Evolutionary conservation across 2,113 vertebrate genomes (phyloP).

Genomic region (Gadus chalcogrammus): DNA sequence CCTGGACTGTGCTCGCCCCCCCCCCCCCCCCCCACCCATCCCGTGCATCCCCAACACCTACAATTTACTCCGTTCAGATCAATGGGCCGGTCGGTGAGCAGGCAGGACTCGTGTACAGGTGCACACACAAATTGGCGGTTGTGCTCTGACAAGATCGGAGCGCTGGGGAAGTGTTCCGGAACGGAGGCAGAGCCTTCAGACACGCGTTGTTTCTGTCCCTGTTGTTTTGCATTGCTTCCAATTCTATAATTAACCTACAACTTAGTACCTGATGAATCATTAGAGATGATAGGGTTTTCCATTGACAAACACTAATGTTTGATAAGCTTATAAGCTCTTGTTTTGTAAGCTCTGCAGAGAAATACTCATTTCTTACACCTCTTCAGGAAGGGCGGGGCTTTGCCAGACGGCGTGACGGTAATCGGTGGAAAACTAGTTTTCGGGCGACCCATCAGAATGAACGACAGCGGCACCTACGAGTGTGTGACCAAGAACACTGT

Average conservation of each 20-base stretch:
- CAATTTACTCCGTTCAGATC: conserved; percentile 32
- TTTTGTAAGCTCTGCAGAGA: too few species aligned
- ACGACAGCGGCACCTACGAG: conserved; percentile 77
- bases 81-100: conserved; percentile 12
- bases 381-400: conserved; percentile 70
- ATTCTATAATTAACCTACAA: too few species aligned
- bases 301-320: too few species aligned
- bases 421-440: conserved; percentile 75
- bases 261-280: too few species aligned
- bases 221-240: neutral
- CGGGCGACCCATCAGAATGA: conserved; percentile 56
- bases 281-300: too few species aligned
- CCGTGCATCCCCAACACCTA: conserved; percentile 7
- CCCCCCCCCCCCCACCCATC: neutral
- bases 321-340: too few species aligned
- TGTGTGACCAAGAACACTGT: conserved; percentile 75
- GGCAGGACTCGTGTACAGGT: conserved; percentile 35
- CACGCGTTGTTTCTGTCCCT: conserved; percentile 15
- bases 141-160: conserved; percentile 30
- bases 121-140: conserved; percentile 21
- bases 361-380: neutral
- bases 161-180: neutral
- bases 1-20: conserved; percentile 10
- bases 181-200: conserved; percentile 13
- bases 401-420: conserved; percentile 68